Percentiles rank a stretch among this genome's conserved stretches.
Conservation (phyloP, 2,113 vertebrate species). For the Carassius carassius region DNA sequence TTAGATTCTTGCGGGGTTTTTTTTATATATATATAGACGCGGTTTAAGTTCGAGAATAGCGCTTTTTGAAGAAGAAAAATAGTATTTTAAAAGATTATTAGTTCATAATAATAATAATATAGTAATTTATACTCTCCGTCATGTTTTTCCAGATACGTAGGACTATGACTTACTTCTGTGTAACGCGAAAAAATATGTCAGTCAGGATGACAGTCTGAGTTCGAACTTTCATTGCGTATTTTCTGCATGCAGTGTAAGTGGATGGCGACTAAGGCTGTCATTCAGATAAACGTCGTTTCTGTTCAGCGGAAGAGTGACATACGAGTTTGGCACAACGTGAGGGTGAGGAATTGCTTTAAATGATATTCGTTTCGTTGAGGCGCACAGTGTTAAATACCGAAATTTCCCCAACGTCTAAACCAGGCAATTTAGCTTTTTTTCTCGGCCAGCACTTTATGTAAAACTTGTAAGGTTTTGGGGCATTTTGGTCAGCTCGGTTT, state of each 20-base stretch:
- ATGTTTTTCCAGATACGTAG: no score
- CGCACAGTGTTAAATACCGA: background rate
- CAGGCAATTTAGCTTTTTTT: background rate
- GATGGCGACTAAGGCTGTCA: background rate
- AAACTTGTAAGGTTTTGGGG: background rate
- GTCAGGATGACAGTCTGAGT: background rate
- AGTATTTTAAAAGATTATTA: background rate
- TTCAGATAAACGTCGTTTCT: background rate
- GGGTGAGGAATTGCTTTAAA: background rate
- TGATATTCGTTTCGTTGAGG: background rate
- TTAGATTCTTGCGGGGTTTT: background rate
- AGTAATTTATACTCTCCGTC: no score
- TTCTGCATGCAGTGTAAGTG: background rate
- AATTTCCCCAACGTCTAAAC: background rate
- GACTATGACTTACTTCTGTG: background rate
- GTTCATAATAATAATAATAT: no score
- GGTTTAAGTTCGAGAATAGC: background rate
- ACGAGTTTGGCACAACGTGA: background rate
- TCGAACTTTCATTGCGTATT: slow-evolving; percentile 20
- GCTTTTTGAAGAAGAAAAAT: background rate
- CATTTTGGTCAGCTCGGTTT: background rate
- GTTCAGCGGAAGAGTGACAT: background rate
- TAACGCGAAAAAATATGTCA: background rate
- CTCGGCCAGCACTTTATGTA: no score
- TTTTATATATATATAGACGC: no score